A percentile compares a stretch with the other conserved stretches of the same genome.
Evolutionary conservation across 1,140 invertebrate genomes (phyloP).

Genomic region (Eciton burchellii): DNA sequence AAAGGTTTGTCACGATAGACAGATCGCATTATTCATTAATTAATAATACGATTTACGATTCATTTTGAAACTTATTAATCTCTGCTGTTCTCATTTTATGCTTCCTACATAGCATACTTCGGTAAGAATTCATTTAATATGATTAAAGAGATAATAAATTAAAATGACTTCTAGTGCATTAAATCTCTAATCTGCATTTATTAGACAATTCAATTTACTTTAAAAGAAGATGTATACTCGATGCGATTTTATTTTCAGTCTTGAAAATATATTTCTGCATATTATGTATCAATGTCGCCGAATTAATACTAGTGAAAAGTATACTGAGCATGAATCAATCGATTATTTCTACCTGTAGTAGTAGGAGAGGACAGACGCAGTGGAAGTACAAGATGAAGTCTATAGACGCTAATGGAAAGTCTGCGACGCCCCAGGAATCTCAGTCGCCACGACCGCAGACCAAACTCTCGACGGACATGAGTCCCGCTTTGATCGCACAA

Average conservation of each 20-base stretch:
- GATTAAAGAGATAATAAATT: not conserved
- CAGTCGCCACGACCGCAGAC: constrained; percentile 84
- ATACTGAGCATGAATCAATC: not conserved
- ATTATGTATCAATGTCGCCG: not conserved
- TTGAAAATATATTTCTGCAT: not conserved
- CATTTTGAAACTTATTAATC: constrained; percentile 53
- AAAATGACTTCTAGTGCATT: not conserved
- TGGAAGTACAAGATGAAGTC: constrained; percentile 86
- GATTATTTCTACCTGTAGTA: constrained; percentile 66
- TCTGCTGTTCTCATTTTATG: constrained; percentile 68
- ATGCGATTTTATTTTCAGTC: not conserved
- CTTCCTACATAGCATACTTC: constrained; percentile 81
- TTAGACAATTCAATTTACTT: not conserved
- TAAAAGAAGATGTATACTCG: not conserved
- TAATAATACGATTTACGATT: not conserved
- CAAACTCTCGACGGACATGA: constrained; percentile 87
- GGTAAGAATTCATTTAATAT: constrained; percentile 79
- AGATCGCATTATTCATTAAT: constrained; percentile 54
- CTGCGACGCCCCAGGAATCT: constrained; percentile 80
- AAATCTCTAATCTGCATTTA: constrained; percentile 1
- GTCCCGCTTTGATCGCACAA: constrained; percentile 96
- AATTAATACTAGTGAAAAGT: not conserved
- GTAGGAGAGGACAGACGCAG: constrained; percentile 83
- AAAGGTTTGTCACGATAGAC: constrained; percentile 83
- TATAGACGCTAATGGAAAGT: constrained; percentile 82